These are phyloP conservation scores for Fistularia tabacaria DNA, from an alignment of 2,797 vertebrate species.

Conservation along the genomic window DNA sequence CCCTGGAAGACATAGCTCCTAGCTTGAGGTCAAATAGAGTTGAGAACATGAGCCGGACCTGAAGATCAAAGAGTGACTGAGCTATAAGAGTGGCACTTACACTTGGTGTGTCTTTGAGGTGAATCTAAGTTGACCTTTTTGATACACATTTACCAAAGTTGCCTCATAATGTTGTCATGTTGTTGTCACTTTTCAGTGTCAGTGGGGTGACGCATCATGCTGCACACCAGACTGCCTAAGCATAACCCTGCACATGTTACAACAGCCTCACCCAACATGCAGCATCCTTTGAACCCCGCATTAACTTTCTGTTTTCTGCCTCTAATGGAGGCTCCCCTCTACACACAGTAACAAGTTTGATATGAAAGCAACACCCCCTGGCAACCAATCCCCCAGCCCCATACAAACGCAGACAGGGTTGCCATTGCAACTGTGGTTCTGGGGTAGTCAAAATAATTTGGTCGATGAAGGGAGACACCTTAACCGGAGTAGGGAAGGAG, in stretches of 20 bases:
- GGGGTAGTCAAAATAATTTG: slow-evolving; percentile 70
- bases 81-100: no score
- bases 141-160: slow-evolving; percentile 32
- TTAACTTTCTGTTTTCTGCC: slow-evolving; percentile 28
- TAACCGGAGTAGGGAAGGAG: slow-evolving; percentile 27
- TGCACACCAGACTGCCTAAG: slow-evolving; percentile 13
- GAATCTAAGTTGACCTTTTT: slow-evolving; percentile 15
- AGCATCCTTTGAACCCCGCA: slow-evolving; percentile 42
- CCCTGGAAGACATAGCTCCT: no score
- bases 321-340: slow-evolving; percentile 29
- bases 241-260: no score
- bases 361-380: slow-evolving; percentile 75
- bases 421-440: slow-evolving; percentile 72
- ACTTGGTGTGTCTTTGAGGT: no score
- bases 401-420: slow-evolving; percentile 54
- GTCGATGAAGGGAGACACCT: slow-evolving; percentile 62
- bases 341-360: slow-evolving; percentile 77
- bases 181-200: slow-evolving; percentile 12
- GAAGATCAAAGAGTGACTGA: slow-evolving; percentile 15
- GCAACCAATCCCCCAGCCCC: slow-evolving; percentile 76
- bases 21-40: slow-evolving; percentile 25
- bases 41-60: not conserved
- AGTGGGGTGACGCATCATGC: not conserved
- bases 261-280: no score
- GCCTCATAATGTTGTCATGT: slow-evolving; percentile 12